Conservation (phyloP, 2,888 invertebrate species). For the Mythimna pallens region DNA sequence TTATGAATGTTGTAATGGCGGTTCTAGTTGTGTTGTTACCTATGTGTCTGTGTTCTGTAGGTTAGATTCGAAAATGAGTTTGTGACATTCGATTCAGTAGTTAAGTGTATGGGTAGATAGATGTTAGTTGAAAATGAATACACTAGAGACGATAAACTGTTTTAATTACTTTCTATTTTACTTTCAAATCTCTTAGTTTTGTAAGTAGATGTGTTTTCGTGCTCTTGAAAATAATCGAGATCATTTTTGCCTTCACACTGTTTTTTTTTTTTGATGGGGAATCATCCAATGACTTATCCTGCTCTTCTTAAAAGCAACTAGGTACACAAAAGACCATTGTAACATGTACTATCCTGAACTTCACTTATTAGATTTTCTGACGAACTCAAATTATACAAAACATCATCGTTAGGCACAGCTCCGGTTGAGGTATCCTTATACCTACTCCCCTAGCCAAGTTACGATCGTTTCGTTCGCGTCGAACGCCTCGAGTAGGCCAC, state of each 20-base stretch:
- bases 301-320: no score
- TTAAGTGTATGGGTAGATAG: not conserved
- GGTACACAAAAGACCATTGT: not conserved
- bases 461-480: no score
- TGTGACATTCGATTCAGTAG: not conserved
- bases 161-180: not conserved
- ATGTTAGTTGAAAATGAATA: not conserved
- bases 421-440: not conserved
- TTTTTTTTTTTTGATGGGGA: no score
- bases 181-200: not conserved
- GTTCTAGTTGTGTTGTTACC: constrained; percentile 19
- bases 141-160: not conserved
- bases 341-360: not conserved
- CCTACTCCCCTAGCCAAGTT: not conserved
- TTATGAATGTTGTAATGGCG: constrained; percentile 5
- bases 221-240: not conserved
- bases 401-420: not conserved
- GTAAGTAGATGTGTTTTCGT: not conserved
- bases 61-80: not conserved
- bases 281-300: no score
- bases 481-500: no score
- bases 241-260: no score
- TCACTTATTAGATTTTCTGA: not conserved
- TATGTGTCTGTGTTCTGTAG: no score
- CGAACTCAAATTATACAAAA: constrained; percentile 1